Conservation (phyloP, 2,113 vertebrate genomes). For the Caloenas nicobarica region DNA sequence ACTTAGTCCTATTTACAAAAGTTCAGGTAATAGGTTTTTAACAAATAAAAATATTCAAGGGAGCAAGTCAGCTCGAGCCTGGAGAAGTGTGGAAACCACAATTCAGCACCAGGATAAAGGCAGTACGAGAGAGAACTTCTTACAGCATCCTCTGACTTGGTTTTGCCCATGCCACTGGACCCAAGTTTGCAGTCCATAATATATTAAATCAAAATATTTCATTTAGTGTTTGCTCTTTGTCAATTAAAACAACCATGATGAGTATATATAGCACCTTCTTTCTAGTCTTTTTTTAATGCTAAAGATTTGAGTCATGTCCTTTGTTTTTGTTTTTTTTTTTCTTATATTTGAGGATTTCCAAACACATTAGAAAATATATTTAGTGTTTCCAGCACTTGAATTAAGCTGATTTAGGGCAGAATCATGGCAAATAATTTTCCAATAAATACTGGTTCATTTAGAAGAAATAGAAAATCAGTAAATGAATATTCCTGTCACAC, state of each 20-base stretch:
- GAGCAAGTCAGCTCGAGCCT: neutral
- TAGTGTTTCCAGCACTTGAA: neutral
- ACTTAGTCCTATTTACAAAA: neutral
- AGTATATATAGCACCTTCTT: neutral
- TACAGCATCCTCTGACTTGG: neutral
- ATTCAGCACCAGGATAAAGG: neutral
- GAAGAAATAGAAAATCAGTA: neutral
- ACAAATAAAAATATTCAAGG: neutral
- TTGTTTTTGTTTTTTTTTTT: neutral
- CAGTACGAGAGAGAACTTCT: neutral
- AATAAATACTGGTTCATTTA: neutral
- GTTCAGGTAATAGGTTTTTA: neutral
- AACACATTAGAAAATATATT: neutral
- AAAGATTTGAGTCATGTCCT: neutral
- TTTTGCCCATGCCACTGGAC: neutral
- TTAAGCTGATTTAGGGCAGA: slow-evolving; percentile 20
- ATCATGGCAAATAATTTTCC: neutral
- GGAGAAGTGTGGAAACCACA: neutral
- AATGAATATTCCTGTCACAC: neutral
- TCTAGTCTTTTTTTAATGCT: neutral
- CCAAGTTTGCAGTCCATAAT: neutral
- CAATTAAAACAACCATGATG: neutral
- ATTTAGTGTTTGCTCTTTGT: neutral
- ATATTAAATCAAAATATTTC: neutral
- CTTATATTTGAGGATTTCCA: neutral